These are phyloP conservation scores for Leptinotarsa lineolata DNA, from an alignment of 1,140 invertebrate species.

Conservation along the genomic window DNA sequence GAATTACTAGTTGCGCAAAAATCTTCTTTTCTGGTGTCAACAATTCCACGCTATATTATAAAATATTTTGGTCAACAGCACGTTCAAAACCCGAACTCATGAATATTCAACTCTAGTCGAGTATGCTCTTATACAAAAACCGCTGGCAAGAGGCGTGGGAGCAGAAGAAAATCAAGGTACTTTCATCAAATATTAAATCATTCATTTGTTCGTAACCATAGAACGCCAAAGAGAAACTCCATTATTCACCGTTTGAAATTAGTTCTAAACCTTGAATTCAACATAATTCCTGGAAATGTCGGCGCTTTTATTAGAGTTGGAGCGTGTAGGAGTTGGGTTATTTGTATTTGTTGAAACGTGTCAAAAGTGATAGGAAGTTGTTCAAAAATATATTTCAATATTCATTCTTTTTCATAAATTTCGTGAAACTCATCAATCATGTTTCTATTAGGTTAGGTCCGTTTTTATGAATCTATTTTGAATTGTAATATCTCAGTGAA, in stretches of 20 bases:
- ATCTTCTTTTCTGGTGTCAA: no score
- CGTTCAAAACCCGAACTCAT: no score
- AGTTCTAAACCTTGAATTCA: constrained; percentile 21
- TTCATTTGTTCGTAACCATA: constrained; percentile 24
- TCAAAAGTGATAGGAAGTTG: neutral
- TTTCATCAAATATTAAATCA: constrained; percentile 20
- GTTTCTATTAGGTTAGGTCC: no score
- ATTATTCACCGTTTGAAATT: constrained; percentile 22
- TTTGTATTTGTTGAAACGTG: neutral
- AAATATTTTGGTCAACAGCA: no score
- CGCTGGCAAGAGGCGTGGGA: neutral
- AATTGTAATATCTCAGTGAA: no score
- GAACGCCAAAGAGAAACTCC: neutral
- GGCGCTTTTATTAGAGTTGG: constrained; percentile 1
- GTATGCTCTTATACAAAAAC: neutral
- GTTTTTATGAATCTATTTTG: no score
- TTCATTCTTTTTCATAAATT: no score
- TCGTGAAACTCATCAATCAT: no score
- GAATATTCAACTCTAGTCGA: no score
- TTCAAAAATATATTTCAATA: neutral
- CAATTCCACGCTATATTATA: no score
- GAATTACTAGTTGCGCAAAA: no score
- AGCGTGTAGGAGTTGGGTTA: neutral
- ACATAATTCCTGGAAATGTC: constrained; percentile 13
- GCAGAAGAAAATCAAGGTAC: constrained; percentile 16